phyloP scores from a whole-genome alignment of 1,140 invertebrate genomes.

The Brachionus rubens region DNA sequence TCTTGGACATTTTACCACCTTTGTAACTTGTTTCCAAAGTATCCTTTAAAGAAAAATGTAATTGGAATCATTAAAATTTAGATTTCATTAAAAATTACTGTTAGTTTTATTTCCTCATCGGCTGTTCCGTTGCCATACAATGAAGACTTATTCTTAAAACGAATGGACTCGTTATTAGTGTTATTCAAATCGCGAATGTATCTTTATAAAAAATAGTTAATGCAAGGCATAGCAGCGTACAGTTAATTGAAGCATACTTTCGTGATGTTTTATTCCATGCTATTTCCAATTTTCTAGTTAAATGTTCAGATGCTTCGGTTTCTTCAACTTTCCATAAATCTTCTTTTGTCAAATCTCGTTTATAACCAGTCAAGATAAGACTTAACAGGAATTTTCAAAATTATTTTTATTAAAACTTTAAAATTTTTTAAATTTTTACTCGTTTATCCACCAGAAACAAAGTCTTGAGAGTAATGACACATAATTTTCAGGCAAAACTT shows the following conservation, averaged over 20 bases:
- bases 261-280: constrained; percentile 31
- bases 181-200: constrained; percentile 15
- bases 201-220: neutral
- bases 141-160: neutral
- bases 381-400: neutral
- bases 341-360: constrained; percentile 19
- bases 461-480: constrained; percentile 35
- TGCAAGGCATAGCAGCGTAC: too few relatives aligned
- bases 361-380: constrained; percentile 44
- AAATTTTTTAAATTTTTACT: neutral
- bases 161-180: neutral
- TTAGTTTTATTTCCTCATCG: constrained; percentile 39
- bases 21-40: neutral
- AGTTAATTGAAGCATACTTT: too few relatives aligned
- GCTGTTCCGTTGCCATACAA: neutral
- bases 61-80: neutral
- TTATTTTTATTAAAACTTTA: neutral
- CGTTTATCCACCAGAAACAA: constrained; percentile 45
- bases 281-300: constrained; percentile 5
- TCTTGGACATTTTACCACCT: neutral
- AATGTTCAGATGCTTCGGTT: constrained; percentile 12
- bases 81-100: neutral
- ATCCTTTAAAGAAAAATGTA: neutral
- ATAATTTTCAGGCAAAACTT: constrained; percentile 45
- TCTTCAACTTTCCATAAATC: constrained; percentile 46